phyloP scores from a whole-genome alignment of 2,797 vertebrate species.

The Bothrops alternatus region DNA sequence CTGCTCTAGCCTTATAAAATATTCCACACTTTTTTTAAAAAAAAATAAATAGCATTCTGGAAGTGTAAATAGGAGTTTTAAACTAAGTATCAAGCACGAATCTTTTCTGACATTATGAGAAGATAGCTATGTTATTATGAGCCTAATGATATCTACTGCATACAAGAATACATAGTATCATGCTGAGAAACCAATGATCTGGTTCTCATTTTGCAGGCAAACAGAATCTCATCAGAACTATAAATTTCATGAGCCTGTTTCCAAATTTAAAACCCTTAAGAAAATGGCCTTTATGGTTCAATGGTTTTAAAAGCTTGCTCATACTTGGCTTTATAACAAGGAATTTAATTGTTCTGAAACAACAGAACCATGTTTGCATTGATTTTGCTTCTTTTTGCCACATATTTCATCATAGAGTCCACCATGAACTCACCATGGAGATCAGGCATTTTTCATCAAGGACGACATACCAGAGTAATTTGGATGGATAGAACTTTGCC shows the following conservation, averaged over 20 bases:
- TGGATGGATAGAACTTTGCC: slow-evolving; percentile 57
- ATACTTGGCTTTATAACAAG: slow-evolving; percentile 86
- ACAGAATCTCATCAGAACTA: slow-evolving; percentile 82
- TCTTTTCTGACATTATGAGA: slow-evolving; percentile 80
- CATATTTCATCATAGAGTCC: slow-evolving; percentile 56
- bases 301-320: slow-evolving; percentile 84
- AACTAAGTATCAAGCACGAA: slow-evolving; percentile 76
- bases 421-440: slow-evolving; percentile 62
- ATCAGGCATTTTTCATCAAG: slow-evolving; percentile 69
- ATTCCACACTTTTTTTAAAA: not conserved
- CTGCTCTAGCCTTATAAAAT: slow-evolving; percentile 19
- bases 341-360: slow-evolving; percentile 93
- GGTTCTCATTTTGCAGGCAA: slow-evolving; percentile 82
- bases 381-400: slow-evolving; percentile 66
- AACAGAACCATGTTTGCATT: slow-evolving; percentile 82
- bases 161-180: slow-evolving; percentile 79
- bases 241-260: slow-evolving; percentile 83
- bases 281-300: slow-evolving; percentile 91
- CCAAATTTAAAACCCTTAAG: slow-evolving; percentile 83
- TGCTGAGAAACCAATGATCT: slow-evolving; percentile 88
- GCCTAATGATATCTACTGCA: slow-evolving; percentile 85
- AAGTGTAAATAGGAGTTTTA: slow-evolving; percentile 78
- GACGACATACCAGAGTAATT: slow-evolving; percentile 46
- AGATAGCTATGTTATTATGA: slow-evolving; percentile 82
- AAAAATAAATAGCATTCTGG: slow-evolving; percentile 77